A percentile compares a stretch with the other conserved stretches of the same genome.
Conservation (phyloP, 92 coral and sea anemone species). For the Epizoanthus scotinus region DNA sequence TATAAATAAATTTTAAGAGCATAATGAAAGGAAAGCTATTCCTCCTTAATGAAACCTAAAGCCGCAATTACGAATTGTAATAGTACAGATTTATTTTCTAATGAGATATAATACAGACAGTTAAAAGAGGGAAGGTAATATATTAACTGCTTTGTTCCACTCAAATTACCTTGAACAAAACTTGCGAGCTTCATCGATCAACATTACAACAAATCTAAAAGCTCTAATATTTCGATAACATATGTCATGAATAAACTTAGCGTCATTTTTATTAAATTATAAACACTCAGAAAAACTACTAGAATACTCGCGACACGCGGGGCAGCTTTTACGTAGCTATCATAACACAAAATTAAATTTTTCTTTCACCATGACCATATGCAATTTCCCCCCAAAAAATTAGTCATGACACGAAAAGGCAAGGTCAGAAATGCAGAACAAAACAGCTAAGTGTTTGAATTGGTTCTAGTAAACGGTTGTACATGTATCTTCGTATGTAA, state of each 20-base stretch:
- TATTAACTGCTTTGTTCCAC: not conserved
- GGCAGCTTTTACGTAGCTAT: not conserved
- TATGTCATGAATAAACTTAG: conserved; percentile 6
- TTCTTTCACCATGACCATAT: not conserved
- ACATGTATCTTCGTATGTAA: not conserved
- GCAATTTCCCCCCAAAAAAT: not conserved
- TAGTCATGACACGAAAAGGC: conserved; percentile 9
- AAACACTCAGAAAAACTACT: not conserved
- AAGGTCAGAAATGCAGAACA: not conserved
- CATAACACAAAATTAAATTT: not conserved
- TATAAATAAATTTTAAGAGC: conserved; percentile 8
- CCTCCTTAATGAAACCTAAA: conserved; percentile 18
- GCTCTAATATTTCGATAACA: not conserved
- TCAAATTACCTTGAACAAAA: not conserved
- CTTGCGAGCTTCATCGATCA: not conserved
- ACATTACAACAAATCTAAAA: not conserved
- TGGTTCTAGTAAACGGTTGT: not conserved
- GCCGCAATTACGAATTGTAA: conserved; percentile 24
- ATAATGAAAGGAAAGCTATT: not conserved
- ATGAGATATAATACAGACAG: not conserved
- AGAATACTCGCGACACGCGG: not conserved
- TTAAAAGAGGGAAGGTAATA: not conserved
- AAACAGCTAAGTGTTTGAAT: not conserved
- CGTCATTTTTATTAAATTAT: not conserved
- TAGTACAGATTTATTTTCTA: not conserved